A percentile compares a stretch with the other conserved stretches of the same genome.
Evolutionary conservation across 2,113 vertebrate species (phyloP).

Genomic region (Gasterosteus aculeatus): DNA sequence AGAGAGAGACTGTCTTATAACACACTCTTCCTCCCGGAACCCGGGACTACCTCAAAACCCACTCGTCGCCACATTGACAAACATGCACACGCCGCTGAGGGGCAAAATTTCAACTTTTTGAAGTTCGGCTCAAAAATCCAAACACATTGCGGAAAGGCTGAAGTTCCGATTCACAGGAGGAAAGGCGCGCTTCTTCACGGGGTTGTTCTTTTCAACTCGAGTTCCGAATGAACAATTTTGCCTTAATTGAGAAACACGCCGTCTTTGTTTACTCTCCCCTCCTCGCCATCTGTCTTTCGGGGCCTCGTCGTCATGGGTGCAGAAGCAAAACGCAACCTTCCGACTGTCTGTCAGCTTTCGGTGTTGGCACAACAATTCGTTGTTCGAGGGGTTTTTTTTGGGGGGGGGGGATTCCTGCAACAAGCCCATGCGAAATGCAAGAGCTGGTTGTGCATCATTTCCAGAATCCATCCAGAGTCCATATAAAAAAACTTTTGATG

Average conservation of each 20-base stretch:
- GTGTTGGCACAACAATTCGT: background rate
- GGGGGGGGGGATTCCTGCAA: background rate
- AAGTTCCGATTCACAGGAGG: background rate
- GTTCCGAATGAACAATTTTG: conserved; percentile 32
- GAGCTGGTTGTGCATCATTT: background rate
- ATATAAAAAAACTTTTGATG: background rate
- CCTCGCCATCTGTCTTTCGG: background rate
- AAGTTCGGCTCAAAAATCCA: background rate
- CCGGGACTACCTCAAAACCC: conserved; percentile 77
- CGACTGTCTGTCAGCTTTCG: background rate
- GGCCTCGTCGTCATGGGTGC: background rate
- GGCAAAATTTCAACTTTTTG: background rate
- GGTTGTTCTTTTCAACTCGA: background rate
- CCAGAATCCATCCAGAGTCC: background rate
- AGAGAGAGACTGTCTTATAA: conserved; percentile 3
- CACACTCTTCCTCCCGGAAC: conserved; percentile 35
- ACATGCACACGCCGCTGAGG: background rate
- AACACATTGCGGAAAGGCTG: background rate
- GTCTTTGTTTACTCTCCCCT: conserved; percentile 10
- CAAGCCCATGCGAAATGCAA: background rate
- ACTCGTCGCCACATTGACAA: background rate
- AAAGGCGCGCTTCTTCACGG: background rate
- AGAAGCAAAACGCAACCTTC: background rate
- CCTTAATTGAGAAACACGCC: conserved; percentile 53
- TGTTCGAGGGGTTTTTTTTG: background rate